Evolutionary conservation across 2,888 invertebrate genomes (phyloP), one percentile per base, ranked within the genome.

Genomic region (Caenorhabditis sp.): DNA sequence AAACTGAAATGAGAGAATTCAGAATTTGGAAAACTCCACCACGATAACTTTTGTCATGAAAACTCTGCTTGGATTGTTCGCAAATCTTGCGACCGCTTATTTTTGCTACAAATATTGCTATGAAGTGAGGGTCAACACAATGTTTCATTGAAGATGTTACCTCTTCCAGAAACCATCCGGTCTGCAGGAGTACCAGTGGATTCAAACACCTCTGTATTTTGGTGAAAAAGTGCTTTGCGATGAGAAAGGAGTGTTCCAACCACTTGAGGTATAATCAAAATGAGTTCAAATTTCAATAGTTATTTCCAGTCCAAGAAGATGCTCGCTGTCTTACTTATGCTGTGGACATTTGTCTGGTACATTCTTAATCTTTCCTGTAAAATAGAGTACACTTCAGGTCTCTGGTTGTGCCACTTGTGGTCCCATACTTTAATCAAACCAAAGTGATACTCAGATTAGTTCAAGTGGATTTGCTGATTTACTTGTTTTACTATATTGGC

Each of bases 301-400:
- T 15, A 24, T 48, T 39, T 61, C 2, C 39, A 61, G 61, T 50
- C 50, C 0, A 61, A 61, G 5, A 48, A 50, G 15, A 0, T 32
- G 2, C 37, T 61, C 9, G 35, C 50, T 0, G 13, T 39, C 0
- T 6, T 37, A 6, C 15, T 61, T 8, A 39, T 61, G 24, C 0
- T 39, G 4, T 15, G 26, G 20, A 45, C 50, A 0, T 9, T 61
- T 8, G 2, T 37, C 5, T 61, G 61, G 61, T 61, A 39, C 2
- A 32, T 30, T 15, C n/a, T 41, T 8, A 35, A 20, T 7, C 0
- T 35, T n/a, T 37, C 32, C 13, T 32, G 24, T 9, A 37, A 9
- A 30, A 30, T 9, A 30, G 9, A 30, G 6, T 9, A 30, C 30
- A 35, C 8, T 45, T 13, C 17, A 50, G 32, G 30, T 50, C 50